Evolutionary conservation across 1,140 invertebrate species (phyloP), one percentile per base, ranked within the genome.

Genomic region (Nymphalis io): DNA sequence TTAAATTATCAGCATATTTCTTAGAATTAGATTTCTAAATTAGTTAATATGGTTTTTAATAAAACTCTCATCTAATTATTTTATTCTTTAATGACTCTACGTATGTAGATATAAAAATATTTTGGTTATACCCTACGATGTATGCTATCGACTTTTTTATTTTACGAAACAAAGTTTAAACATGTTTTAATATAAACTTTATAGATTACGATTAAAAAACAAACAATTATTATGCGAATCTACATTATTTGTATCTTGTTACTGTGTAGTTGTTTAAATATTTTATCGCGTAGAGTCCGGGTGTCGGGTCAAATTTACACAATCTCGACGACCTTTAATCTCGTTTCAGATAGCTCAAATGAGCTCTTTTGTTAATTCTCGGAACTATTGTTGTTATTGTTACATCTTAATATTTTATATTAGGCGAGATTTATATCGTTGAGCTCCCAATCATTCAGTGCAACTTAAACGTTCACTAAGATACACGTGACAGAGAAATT

Each of bases 281-380:
- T 76, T 51, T 51, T 87, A 87, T 88, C 85, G 62, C 64, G 60
- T 72, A 80, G 76, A 81, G 85, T 90, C 87, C 88, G 88, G 87
- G 84, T 87, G 78, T 82, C 76, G 76, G 88, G 88, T 89, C 87
- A 86, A 86, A 84, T 87, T 88, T 82, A 87, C 81, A 87, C 86
- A 90, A 90, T 89, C 87, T 82, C 65, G 58, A 73, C 78, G 82
- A 88, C 85, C 87, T 87, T 85, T 90, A 86, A 85, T 89, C 85
- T 84, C 79, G 71, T 81, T 88, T 86, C 76, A 85, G 82, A 89
- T 91, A 88, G 80, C 78, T 87, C 78, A 84, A 83, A 84, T 85
- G 80, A 78, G 82, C 80, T 85, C 81, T 81, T 85, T 87, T 88
- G 82, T 87, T 79, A 83, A 80, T 91, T 89, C 89, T 85, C 42